These are phyloP conservation scores for Cataglyphis rosenhaueri DNA, from an alignment of 2,888 invertebrate species.

Conservation along the genomic window DNA sequence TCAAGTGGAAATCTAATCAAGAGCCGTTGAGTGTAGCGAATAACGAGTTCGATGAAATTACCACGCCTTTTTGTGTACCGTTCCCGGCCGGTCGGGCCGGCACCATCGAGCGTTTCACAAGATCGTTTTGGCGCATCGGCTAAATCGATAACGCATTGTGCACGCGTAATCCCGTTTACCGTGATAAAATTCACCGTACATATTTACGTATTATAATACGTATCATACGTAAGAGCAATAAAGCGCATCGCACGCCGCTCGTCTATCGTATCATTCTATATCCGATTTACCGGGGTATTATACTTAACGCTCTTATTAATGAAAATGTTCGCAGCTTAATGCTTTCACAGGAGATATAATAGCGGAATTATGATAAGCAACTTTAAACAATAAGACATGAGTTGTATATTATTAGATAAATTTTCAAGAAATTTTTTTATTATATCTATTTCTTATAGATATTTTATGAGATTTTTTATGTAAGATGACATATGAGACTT, in stretches of 20 bases:
- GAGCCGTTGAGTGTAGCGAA: conserved; percentile 54
- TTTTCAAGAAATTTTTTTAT: not conserved
- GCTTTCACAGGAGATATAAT: not conserved
- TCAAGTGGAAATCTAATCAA: conserved; percentile 68
- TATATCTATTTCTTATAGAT: not conserved
- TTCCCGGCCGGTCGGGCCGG: conserved; percentile 1
- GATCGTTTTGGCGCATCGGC: conserved; percentile 30
- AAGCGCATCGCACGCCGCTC: conserved; percentile 34
- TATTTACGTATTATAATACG: conserved; percentile 47
- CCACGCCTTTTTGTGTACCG: conserved; percentile 58
- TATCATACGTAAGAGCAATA: conserved; percentile 46
- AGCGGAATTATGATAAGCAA: conserved; percentile 19
- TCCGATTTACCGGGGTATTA: conserved; percentile 43
- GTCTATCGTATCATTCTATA: conserved; percentile 33
- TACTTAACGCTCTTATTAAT: conserved; percentile 38
- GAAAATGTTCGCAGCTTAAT: conserved; percentile 40
- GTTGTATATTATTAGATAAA: not conserved
- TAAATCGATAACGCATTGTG: conserved; percentile 54
- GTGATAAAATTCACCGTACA: conserved; percentile 45
- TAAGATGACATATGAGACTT: not conserved
- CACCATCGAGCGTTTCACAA: conserved; percentile 24
- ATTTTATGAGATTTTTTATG: not conserved
- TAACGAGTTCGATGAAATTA: conserved; percentile 61
- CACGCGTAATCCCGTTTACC: conserved; percentile 47
- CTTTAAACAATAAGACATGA: not conserved